These are phyloP conservation scores for Venustoraphidia nigricollis DNA, from an alignment of 2,888 invertebrate species.

Conservation along the genomic window DNA sequence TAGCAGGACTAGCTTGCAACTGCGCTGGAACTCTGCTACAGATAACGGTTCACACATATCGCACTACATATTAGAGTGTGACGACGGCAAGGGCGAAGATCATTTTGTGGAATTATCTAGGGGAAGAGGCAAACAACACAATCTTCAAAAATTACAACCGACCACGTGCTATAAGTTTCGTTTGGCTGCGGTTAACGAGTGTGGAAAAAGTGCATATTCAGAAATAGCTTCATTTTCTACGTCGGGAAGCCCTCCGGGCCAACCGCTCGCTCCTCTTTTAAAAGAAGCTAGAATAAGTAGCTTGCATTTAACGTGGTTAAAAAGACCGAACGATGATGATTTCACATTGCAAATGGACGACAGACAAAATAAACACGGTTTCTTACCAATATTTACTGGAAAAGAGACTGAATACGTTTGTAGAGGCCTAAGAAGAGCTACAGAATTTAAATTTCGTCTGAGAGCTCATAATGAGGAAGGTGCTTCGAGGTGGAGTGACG, in stretches of 20 bases:
- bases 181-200: constrained; percentile 66
- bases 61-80: constrained; percentile 64
- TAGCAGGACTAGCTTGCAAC: constrained; percentile 51
- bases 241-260: constrained; percentile 62
- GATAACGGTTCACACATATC: constrained; percentile 70
- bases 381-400: constrained; percentile 65
- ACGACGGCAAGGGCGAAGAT: constrained; percentile 49
- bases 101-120: constrained; percentile 53
- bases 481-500: constrained; percentile 65
- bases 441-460: constrained; percentile 69
- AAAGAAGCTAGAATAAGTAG: constrained; percentile 43
- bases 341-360: constrained; percentile 72
- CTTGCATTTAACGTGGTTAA: constrained; percentile 58
- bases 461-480: constrained; percentile 74
- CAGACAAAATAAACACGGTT: constrained; percentile 54
- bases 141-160: constrained; percentile 57
- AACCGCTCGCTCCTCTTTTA: constrained; percentile 61
- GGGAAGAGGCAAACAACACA: constrained; percentile 60
- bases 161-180: constrained; percentile 72
- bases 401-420: constrained; percentile 52
- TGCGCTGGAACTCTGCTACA: constrained; percentile 54
- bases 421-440: constrained; percentile 51
- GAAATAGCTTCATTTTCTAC: constrained; percentile 55
- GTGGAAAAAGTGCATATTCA: constrained; percentile 60
- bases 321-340: constrained; percentile 59